Evolutionary conservation across 1,140 invertebrate genomes (phyloP).

Genomic region (Drosophila eugracilis): DNA sequence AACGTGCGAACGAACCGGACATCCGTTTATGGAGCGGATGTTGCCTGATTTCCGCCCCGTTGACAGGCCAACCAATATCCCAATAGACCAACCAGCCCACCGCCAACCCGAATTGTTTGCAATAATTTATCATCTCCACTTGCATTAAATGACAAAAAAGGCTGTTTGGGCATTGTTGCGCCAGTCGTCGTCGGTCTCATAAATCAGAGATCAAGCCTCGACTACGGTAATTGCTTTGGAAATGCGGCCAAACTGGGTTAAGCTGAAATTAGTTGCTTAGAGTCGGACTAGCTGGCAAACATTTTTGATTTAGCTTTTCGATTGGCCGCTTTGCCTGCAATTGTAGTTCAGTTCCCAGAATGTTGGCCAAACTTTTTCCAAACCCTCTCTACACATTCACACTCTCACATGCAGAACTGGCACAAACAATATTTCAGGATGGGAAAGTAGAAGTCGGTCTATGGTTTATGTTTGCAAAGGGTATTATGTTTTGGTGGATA

Average conservation of each 20-base stretch:
- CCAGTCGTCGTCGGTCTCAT: slow-evolving; percentile 45
- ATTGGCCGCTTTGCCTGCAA: slow-evolving; percentile 49
- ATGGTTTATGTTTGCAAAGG: background rate
- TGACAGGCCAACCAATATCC: slow-evolving; percentile 54
- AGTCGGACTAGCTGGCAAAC: slow-evolving; percentile 41
- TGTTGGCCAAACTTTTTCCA: slow-evolving; percentile 49
- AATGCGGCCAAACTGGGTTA: slow-evolving; percentile 70
- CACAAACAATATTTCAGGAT: slow-evolving; percentile 69
- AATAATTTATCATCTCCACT: slow-evolving; percentile 73
- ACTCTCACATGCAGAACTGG: slow-evolving; percentile 51
- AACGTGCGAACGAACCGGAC: slow-evolving; percentile 78
- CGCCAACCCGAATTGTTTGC: slow-evolving; percentile 38
- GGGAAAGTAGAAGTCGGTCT: slow-evolving; percentile 8
- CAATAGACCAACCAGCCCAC: slow-evolving; percentile 11
- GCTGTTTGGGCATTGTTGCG: slow-evolving; percentile 44
- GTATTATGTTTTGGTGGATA: background rate
- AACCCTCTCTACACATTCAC: slow-evolving; percentile 28
- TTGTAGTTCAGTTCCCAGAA: slow-evolving; percentile 28
- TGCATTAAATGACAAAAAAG: slow-evolving; percentile 77
- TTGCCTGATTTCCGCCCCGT: slow-evolving; percentile 76
- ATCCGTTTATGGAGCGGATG: slow-evolving; percentile 77
- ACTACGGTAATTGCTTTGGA: slow-evolving; percentile 67
- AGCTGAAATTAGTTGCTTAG: slow-evolving; percentile 78
- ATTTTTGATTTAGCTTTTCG: slow-evolving; percentile 78
- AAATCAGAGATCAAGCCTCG: slow-evolving; percentile 54